Evolutionary conservation across 2,113 vertebrate species (phyloP).

Genomic region (Bufo gargarizans): DNA sequence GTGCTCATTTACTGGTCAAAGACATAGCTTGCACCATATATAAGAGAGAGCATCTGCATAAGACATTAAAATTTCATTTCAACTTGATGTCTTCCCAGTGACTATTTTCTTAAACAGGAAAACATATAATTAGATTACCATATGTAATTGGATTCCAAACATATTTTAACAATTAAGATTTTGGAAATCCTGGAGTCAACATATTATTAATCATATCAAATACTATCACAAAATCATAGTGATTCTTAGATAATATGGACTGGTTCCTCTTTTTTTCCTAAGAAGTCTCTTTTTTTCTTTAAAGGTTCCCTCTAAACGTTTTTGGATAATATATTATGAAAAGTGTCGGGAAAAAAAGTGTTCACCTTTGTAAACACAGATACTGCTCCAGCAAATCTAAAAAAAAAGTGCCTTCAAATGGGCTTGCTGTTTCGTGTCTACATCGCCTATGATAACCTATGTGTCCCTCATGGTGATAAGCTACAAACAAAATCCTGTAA

Average conservation of each 20-base stretch:
- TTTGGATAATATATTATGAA: too few species aligned
- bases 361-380: too few species aligned
- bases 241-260: neutral
- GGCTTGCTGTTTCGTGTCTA: too few species aligned
- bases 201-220: neutral
- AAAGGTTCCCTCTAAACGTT: neutral
- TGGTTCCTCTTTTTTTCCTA: neutral
- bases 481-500: too few species aligned
- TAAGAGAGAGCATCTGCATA: slow-evolving; percentile 59
- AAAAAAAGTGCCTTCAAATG: too few species aligned
- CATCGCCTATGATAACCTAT: too few species aligned
- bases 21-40: slow-evolving; percentile 60
- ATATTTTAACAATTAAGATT: neutral
- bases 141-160: neutral
- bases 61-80: slow-evolving; percentile 58
- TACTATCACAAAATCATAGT: too few species aligned
- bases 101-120: slow-evolving; percentile 4
- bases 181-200: neutral
- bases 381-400: too few species aligned
- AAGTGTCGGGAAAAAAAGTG: too few species aligned
- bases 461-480: too few species aligned
- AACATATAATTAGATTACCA: neutral
- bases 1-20: slow-evolving; percentile 62
- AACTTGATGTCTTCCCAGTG: slow-evolving; percentile 54
- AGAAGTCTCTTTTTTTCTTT: neutral